phyloP scores from a whole-genome alignment of 2,888 invertebrate species.

The Dicyrtoma fusca region DNA sequence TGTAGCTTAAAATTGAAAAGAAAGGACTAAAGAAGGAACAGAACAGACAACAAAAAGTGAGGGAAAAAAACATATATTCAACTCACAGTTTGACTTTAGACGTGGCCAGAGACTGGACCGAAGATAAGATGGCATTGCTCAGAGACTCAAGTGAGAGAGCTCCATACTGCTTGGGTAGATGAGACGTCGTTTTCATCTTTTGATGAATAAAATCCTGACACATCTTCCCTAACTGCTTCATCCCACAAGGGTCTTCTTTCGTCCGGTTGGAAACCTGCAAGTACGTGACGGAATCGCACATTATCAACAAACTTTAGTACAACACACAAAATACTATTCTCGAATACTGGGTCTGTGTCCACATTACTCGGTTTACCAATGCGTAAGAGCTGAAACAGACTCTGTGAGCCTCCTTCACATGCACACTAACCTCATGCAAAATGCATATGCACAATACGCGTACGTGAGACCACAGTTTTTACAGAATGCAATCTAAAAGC shows the following conservation, averaged over 20 bases:
- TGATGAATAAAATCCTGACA: slow-evolving; percentile 48
- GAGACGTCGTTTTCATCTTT: slow-evolving; percentile 40
- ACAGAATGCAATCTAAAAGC: too few relatives aligned
- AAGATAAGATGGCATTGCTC: slow-evolving; percentile 53
- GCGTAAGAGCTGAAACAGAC: neutral
- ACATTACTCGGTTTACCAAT: too few relatives aligned
- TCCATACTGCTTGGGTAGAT: slow-evolving; percentile 50
- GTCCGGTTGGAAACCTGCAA: slow-evolving; percentile 29
- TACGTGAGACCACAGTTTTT: too few relatives aligned
- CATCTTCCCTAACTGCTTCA: slow-evolving; percentile 49
- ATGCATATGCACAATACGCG: too few relatives aligned
- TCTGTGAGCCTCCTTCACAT: neutral
- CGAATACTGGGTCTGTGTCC: too few relatives aligned
- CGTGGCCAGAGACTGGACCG: slow-evolving; percentile 47
- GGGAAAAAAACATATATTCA: slow-evolving; percentile 18
- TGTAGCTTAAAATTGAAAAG: neutral
- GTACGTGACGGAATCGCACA: slow-evolving; percentile 29
- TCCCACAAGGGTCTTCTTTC: slow-evolving; percentile 38
- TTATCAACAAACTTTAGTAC: slow-evolving; percentile 7
- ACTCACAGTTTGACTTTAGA: slow-evolving; percentile 53
- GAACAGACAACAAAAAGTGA: neutral
- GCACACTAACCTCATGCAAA: neutral
- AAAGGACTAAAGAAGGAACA: neutral
- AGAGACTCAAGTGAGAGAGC: slow-evolving; percentile 70
- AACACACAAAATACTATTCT: too few relatives aligned